These are phyloP conservation scores for Daubentonia madagascariensis DNA, from an alignment of 2,113 vertebrate species.

Conservation along the genomic window DNA sequence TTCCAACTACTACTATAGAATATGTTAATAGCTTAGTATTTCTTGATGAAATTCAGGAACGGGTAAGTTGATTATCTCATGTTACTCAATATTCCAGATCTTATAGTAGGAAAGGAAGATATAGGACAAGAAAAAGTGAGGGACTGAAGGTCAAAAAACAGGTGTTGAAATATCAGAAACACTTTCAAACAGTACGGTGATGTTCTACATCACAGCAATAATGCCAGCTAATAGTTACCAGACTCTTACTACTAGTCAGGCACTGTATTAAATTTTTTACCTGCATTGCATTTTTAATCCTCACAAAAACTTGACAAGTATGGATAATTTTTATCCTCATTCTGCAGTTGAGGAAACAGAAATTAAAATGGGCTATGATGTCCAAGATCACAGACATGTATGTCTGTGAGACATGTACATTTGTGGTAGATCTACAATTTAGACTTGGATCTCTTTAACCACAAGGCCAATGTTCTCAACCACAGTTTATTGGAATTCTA, in stretches of 20 bases:
- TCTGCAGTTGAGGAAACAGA: background rate
- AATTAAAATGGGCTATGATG: background rate
- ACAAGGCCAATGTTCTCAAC: background rate
- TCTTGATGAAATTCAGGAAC: constrained; percentile 88
- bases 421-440: background rate
- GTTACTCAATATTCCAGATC: background rate
- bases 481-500: background rate
- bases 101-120: background rate
- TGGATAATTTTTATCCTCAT: background rate
- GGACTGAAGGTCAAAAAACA: background rate
- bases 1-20: constrained; percentile 84
- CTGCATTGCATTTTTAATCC: background rate
- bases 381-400: background rate
- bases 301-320: background rate
- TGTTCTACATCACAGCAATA: background rate
- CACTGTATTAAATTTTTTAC: background rate
- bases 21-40: constrained; percentile 86
- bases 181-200: background rate
- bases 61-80: constrained; percentile 80
- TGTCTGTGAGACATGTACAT: background rate
- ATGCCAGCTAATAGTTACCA: background rate
- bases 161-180: background rate
- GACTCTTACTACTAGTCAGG: background rate
- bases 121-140: background rate
- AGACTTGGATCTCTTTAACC: background rate